These are phyloP conservation scores for Pachyseris speciosa DNA, from an alignment of 64 coral and sea anemone genomes.

Conservation along the genomic window DNA sequence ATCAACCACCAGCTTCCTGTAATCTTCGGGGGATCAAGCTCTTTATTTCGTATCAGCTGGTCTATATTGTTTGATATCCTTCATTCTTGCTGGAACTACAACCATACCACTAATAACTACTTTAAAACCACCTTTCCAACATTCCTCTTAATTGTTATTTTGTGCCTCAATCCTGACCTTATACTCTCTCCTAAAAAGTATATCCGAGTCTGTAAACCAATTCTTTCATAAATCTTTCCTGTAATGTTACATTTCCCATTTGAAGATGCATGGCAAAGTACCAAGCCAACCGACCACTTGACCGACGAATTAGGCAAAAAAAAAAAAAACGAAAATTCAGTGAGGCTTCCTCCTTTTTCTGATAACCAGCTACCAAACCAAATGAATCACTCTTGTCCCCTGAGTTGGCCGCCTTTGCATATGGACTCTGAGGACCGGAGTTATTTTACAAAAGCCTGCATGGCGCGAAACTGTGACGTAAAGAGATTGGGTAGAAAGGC, in stretches of 20 bases:
- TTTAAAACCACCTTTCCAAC: not conserved
- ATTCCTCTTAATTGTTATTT: not conserved
- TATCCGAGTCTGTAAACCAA: not conserved
- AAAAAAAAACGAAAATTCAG: constrained; percentile 46
- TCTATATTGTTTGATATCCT: not conserved
- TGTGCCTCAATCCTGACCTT: not conserved
- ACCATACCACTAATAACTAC: not conserved
- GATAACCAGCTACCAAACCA: constrained; percentile 60
- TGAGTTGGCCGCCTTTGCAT: not conserved
- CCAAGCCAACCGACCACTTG: not conserved
- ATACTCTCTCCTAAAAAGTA: not conserved
- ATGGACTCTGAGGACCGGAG: constrained; percentile 21
- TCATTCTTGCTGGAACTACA: not conserved
- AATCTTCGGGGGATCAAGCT: constrained; percentile 7
- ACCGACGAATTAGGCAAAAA: not conserved
- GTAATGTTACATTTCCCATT: not conserved
- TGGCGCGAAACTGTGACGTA: constrained; percentile 23
- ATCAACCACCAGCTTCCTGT: not conserved
- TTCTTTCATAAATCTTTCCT: not conserved
- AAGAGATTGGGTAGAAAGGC: constrained; percentile 34
- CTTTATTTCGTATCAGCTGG: not conserved
- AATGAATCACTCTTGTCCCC: constrained; percentile 30
- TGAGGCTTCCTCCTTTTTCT: constrained; percentile 1
- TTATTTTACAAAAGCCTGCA: constrained; percentile 42
- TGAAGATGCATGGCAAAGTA: not conserved